Evolutionary conservation across 2,797 vertebrate genomes (phyloP), one percentile per base, ranked within the genome.

Genomic region (Scomberomorus guttatus): DNA sequence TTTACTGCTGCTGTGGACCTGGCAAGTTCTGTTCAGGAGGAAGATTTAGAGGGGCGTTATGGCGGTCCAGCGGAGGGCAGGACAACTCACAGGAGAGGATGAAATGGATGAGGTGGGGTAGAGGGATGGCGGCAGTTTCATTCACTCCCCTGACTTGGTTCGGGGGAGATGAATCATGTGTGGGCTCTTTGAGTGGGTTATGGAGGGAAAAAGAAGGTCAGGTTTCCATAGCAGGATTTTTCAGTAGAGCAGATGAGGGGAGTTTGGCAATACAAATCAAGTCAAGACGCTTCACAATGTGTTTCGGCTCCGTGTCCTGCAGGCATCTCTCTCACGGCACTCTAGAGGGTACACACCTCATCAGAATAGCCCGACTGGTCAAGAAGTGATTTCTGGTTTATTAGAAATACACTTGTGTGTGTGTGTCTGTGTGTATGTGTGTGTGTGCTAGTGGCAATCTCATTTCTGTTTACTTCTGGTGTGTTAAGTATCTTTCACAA

Each of bases 31-130:
- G 89, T 84, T 88, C 71, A 72, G 86, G 76, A 74, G 85, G 75
- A 91, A 93, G 90, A 94, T 93, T 92, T 94, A 92, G 89, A 71
- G 84, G 29, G 64, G 81, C 55, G 59, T 84, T 88, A 88, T 72
- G 84, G 81, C 67, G 27, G 77, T 85, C 82, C 77, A 39, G 85
- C 17, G 32, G 79, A 77, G 77, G 88, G 84, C 73, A 64, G 79
- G 87, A 83, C 83, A 69, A 84, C 81, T 87, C 92, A 80, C 92
- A 77, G 67, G 85, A 90, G 90, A 87, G 91, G 81, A 79, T 57
- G 82, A 85, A 88, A 92, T 92, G 89, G 86, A 91, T 88, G 90
- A 91, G 82, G 84, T 71, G 12, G 66, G 51, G 73, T 42, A 77
- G 86, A 88, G 65, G 57, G 79, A 88, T 87, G 91, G 77, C 68